Evolutionary conservation across 2,888 invertebrate genomes (phyloP), one percentile per base, ranked within the genome.

Genomic region (Mechanitis mazaeus): DNA sequence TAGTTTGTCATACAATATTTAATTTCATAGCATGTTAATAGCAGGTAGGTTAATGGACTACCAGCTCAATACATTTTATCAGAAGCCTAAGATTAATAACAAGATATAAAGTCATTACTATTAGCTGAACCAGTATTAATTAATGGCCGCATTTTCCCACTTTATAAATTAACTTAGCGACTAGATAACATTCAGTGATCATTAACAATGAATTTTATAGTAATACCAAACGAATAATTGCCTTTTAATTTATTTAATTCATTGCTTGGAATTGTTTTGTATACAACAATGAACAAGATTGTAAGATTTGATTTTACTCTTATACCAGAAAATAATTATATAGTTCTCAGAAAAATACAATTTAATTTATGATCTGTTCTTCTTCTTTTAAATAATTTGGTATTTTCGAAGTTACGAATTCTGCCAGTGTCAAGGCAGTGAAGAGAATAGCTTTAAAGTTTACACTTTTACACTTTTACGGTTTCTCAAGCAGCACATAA

Each of bases 161-260:
- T 73, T 71, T 71, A 70, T 69, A 70, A 75, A 76, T 75, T 72
- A 71, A 71, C 69, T 72, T 72, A 76, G 74, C 74, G 68, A 66
- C 68, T 63, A 67, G 61, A 70, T 72, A 66, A 66, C 69, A 69
- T 69, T 69, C 70, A 67, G 63, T 66, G 72, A 76, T 75, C 72
- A 72, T 70, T 71, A 71, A 73, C 69, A 70, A 75, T 76, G 74
- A 76, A 77, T 77, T 71, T 71, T 70, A 69, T 64, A 67, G 66
- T 63, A 56, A 63, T 63, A 54, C 42, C 38, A 46, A 64, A 53
- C 57, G 55, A 62, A 62, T 77, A 76, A 77, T 76, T 77, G 71
- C 72, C 69, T 69, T 69, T 67, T 71, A 71, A 74, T 73, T 75
- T 72, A 71, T 75, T 73, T 54, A 62, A 64, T 59, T 61, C 59